A percentile compares a stretch with the other conserved stretches of the same genome.
Evolutionary conservation across 1,140 invertebrate genomes (phyloP).

Genomic region (Pseudomyrmex flavicornis): DNA sequence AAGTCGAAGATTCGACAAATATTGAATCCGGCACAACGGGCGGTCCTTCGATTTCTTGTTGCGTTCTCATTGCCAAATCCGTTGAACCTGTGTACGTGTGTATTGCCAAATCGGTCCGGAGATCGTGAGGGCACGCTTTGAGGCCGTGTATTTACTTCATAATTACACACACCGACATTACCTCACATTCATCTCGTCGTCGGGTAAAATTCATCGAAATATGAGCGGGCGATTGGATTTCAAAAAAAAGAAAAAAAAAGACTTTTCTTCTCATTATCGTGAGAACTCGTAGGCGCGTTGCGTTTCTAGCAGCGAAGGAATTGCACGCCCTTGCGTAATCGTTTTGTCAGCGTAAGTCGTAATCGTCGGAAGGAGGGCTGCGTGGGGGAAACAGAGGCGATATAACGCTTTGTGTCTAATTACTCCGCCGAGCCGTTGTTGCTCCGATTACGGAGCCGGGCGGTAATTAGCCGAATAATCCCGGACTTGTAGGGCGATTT

Average conservation of each 20-base stretch:
- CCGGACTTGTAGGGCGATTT: constrained; percentile 41
- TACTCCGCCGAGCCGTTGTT: neutral
- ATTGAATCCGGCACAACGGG: constrained; percentile 19
- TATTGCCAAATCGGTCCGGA: constrained; percentile 35
- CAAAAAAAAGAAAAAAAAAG: neutral
- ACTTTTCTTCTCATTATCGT: constrained; percentile 10
- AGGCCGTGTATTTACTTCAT: neutral
- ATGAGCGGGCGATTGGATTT: neutral
- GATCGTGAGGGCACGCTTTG: constrained; percentile 16
- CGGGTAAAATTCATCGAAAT: neutral
- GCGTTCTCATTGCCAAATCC: constrained; percentile 46
- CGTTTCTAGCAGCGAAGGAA: constrained; percentile 33
- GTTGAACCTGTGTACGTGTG: neutral
- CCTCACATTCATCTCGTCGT: neutral
- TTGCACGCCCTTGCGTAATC: constrained; percentile 49
- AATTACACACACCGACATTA: constrained; percentile 15
- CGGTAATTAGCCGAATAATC: constrained; percentile 73
- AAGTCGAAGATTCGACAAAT: constrained; percentile 6
- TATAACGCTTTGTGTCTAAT: constrained; percentile 32
- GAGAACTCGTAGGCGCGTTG: constrained; percentile 17
- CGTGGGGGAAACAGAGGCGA: neutral
- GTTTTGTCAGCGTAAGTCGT: constrained; percentile 20
- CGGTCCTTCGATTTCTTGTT: constrained; percentile 29
- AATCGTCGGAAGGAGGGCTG: neutral
- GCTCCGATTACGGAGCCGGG: constrained; percentile 17